These are phyloP conservation scores for Pomacea canaliculata DNA, from an alignment of 2,888 invertebrate genomes.

Conservation along the genomic window DNA sequence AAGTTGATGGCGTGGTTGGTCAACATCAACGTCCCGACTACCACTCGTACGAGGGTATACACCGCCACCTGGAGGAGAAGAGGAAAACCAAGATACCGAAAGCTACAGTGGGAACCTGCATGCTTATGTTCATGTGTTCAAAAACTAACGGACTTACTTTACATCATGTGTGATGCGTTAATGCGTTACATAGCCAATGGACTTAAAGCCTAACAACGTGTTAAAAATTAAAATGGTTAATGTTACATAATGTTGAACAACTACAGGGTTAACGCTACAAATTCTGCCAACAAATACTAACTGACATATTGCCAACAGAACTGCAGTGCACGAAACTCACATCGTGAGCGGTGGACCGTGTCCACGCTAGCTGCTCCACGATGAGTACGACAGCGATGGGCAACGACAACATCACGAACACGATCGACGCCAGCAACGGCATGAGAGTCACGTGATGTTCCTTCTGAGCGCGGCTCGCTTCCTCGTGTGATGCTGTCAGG, in stretches of 20 bases:
- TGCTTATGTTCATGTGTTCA: too few species aligned
- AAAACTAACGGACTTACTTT: too few species aligned
- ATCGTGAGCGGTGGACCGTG: background rate
- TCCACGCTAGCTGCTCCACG: conserved; percentile 8
- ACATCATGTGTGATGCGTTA: too few species aligned
- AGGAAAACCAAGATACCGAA: background rate
- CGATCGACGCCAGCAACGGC: conserved; percentile 20
- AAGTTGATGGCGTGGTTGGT: conserved; percentile 21
- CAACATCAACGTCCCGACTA: conserved; percentile 12
- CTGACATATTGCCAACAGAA: too few species aligned
- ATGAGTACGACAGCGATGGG: conserved; percentile 13
- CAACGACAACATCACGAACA: conserved; percentile 17
- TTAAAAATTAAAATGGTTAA: too few species aligned
- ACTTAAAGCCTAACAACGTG: too few species aligned
- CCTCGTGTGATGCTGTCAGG: too few species aligned
- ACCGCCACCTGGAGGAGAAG: conserved; percentile 12
- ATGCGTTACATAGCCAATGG: too few species aligned
- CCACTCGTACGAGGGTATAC: conserved; percentile 14
- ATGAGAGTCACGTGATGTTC: conserved; percentile 19
- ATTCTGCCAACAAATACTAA: too few species aligned
- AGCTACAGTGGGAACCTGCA: too few species aligned
- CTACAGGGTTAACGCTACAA: too few species aligned
- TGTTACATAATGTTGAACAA: too few species aligned
- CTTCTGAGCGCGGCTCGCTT: background rate
- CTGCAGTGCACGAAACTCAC: background rate